These are phyloP conservation scores for Cavia porcellus DNA, from an alignment of 2,113 vertebrate species.

Conservation along the genomic window DNA sequence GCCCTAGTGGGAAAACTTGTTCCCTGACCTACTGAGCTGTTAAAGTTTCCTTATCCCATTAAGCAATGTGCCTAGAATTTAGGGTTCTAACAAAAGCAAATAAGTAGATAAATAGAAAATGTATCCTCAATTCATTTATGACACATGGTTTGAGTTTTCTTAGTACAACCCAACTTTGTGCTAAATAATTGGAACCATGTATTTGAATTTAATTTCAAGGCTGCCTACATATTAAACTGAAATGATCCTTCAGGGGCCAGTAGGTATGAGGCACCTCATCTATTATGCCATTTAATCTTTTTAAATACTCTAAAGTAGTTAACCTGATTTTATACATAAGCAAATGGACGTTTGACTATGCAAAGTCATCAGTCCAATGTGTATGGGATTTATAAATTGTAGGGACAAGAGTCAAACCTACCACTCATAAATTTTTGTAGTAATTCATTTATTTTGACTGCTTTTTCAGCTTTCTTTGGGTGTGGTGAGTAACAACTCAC, in stretches of 20 bases:
- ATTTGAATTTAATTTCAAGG: constrained; percentile 21
- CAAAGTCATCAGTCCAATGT: not conserved
- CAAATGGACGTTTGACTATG: not conserved
- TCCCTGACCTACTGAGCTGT: not conserved
- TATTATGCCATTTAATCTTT: not conserved
- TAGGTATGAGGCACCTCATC: not conserved
- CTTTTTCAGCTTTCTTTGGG: not conserved
- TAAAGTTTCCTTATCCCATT: not conserved
- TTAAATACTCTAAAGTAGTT: not conserved
- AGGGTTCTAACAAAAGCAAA: not conserved
- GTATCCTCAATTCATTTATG: constrained; percentile 6
- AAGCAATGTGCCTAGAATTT: not conserved
- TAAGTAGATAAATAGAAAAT: not conserved
- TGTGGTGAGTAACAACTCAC: no score
- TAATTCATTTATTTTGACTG: not conserved
- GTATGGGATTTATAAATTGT: not conserved
- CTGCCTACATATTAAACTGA: not conserved
- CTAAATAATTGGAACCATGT: not conserved
- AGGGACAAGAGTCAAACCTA: not conserved
- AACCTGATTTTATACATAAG: not conserved
- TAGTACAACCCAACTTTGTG: not conserved
- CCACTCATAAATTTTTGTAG: not conserved
- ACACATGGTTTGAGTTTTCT: not conserved
- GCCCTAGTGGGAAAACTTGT: not conserved
- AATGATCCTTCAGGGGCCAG: not conserved